Base-by-base conservation (phyloP, 2,888 invertebrate genomes). In the Agriopis leucophaearia region DNA sequence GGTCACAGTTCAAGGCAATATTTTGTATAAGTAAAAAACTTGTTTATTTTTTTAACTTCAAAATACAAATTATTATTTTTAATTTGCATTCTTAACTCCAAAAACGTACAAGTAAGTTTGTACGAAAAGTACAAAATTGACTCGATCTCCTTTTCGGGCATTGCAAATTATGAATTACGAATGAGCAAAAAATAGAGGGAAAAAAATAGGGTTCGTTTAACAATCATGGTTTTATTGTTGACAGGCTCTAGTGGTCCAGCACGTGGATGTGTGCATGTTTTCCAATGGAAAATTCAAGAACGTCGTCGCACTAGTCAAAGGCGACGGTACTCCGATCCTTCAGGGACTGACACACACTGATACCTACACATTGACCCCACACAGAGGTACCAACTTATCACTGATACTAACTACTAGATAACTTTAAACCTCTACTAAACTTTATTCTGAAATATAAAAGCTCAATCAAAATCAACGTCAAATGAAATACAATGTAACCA, bases 211-310 rank as follows among this genome's bases (percentile, higher is more conserved):
- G 13, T 42, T 42, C 13, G 4, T 5, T 42, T 42, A 13, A 10
- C 12, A n/a, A 5, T n/a, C n/a, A 5, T 44, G n/a, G 7, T 36
- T 42, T 54, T 60, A 10, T 51, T 66, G 50, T 66, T 27, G 66
- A 6, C 90, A 98, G 98, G 96, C 97, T 7, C 95, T 97, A 82
- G 96, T 97, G 65, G 96, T 98, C 3, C 98, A 98, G 84, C 97
- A 98, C 87, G 98, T 98, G 35, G 98, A 98, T 84, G 98, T 99
- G 0, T 98, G 98, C 89, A 98, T 99, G 97, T 98, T 98, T 90
- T 98, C 98, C 75, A 98, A 98, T 81, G 98, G 98, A 0, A 98
- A 98, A 90, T 98, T 98, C 93, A 98, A 98, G 91, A 98, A 98
- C 87, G 96, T 97, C n/a, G 98, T 98, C 0, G 98, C 97, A 1